Base-by-base conservation (phyloP, 2,888 invertebrate species). In the Tiliacea aurago region DNA sequence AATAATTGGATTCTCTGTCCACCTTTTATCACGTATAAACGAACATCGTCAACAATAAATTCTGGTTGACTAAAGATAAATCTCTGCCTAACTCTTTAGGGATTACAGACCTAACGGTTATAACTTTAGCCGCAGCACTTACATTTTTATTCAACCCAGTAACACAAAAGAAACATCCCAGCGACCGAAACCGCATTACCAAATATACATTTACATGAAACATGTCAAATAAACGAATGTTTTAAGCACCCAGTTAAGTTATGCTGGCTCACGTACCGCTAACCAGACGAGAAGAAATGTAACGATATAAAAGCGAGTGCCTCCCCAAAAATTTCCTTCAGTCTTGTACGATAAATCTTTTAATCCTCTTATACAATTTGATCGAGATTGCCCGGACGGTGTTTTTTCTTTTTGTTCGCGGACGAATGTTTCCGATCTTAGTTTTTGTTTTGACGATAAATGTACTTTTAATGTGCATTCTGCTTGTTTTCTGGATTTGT, bases 321-420 rank as follows among this genome's bases (percentile, higher is more conserved):
- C 84, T 75, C 92, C 89, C 93, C 93, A 85, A 93, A 94, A 95
- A 93, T 93, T 94, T 93, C 92, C 94, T 94, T 93, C 92, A 92
- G 93, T 93, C 94, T 95, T 93, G 92, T 93, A 92, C 92, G 90
- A 94, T 94, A 95, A 95, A 95, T 95, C 95, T 93, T 94, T 93
- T 96, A 95, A 95, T 95, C 95, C 93, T 94, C 94, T 95, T 94
- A 94, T 91, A 94, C 93, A 94, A 95, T 95, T 95, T 94, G 94
- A 95, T 95, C 94, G 93, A 92, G 94, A 95, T 95, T 93, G 93
- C 90, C 91, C 88, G 90, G 86, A 90, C 90, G 86, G 88, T 69
- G 71, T 79, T 84, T 73, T 80, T 83, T 86, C 85, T 80, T 82
- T 81, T 85, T 80, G 87, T 80, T 84, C 85, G 86, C 78, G 86